phyloP scores from a whole-genome alignment of 1,140 invertebrate species.

The Zaprionus vittiger region DNA sequence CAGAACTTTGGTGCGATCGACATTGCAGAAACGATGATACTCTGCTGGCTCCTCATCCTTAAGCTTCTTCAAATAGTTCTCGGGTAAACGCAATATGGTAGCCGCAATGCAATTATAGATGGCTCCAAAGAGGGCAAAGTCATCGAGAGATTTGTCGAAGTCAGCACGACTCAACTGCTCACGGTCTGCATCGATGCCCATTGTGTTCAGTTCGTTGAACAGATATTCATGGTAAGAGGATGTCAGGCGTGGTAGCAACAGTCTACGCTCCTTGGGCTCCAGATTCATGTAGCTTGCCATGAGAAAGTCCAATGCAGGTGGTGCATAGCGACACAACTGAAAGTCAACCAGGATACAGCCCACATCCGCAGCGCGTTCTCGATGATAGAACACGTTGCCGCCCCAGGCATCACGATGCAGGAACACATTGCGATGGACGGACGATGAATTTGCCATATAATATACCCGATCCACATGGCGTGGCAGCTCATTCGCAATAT shows the following conservation, averaged over 20 bases:
- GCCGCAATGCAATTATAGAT: conserved; percentile 73
- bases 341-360: conserved; percentile 87
- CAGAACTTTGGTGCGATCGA: conserved; percentile 62
- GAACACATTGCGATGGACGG: conserved; percentile 85
- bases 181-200: conserved; percentile 45
- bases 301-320: conserved; percentile 86
- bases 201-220: conserved; percentile 27
- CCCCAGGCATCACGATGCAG: conserved; percentile 88
- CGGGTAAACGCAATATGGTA: conserved; percentile 64
- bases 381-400: conserved; percentile 87
- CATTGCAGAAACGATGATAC: conserved; percentile 73
- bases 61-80: conserved; percentile 66
- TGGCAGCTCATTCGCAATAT: conserved; percentile 68
- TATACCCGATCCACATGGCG: conserved; percentile 64
- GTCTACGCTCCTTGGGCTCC: conserved; percentile 45
- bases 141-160: conserved; percentile 64
- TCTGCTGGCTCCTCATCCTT: conserved; percentile 58
- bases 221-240: conserved; percentile 56
- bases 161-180: conserved; percentile 48
- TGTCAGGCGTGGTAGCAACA: conserved; percentile 32
- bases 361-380: conserved; percentile 68
- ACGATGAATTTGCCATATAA: conserved; percentile 77
- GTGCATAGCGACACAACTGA: conserved; percentile 86
- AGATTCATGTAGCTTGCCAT: conserved; percentile 70
- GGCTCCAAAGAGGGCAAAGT: conserved; percentile 65